Evolutionary conservation across 35 echinoderm and acorn worm genomes (phyloP).

Genomic region (Ptychodera flava): DNA sequence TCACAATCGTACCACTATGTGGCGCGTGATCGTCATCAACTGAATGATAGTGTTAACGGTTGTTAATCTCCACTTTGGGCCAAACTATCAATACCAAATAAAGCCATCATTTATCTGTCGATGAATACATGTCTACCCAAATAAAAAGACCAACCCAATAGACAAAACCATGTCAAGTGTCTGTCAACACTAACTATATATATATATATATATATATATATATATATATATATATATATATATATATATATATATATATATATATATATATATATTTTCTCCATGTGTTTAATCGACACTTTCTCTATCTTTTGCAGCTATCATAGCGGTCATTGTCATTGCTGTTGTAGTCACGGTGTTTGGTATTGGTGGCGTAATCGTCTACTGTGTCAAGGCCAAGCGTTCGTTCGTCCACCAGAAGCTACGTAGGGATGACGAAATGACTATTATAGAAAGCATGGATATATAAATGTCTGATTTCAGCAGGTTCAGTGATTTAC

Average conservation of each 20-base stretch:
- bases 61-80: no score
- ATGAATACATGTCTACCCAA: not conserved
- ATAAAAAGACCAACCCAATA: not conserved
- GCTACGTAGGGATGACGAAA: not conserved
- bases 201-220: not conserved
- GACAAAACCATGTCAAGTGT: not conserved
- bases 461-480: no score
- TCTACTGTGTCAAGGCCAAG: not conserved
- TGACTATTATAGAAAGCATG: no score
- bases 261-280: not conserved
- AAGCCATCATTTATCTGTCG: no score
- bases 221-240: not conserved
- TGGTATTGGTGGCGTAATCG: not conserved
- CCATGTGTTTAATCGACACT: not conserved
- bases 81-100: no score
- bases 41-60: no score
- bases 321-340: not conserved
- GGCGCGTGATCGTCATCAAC: no score
- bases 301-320: not conserved
- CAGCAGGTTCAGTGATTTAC: no score
- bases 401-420: not conserved
- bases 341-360: not conserved
- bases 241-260: not conserved
- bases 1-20: no score
- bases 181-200: not conserved